Conservation (phyloP, 2,113 vertebrate genomes). For the Naja naja region DNA sequence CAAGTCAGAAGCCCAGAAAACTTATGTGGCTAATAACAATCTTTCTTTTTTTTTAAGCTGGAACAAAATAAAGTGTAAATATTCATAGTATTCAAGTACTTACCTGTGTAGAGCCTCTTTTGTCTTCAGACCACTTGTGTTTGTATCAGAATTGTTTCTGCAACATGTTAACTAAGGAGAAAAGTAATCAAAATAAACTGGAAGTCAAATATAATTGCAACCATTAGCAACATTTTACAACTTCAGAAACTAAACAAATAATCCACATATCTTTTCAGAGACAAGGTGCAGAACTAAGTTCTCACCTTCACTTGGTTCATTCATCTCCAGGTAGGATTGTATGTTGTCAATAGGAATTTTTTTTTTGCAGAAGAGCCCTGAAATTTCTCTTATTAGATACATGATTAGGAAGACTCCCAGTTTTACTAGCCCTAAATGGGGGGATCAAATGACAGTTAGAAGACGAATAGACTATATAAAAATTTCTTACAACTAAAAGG, state of each 20-base stretch:
- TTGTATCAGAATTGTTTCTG: slow-evolving; percentile 61
- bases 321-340: not conserved
- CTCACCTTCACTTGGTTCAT: not conserved
- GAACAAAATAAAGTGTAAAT: not conserved
- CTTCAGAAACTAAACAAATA: not conserved
- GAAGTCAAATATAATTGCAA: not conserved
- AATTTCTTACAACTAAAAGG: not conserved
- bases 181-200: not conserved
- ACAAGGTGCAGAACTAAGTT: not conserved
- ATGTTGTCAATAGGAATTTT: not conserved
- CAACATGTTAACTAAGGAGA: slow-evolving; percentile 27
- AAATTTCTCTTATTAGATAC: not conserved
- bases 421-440: not conserved
- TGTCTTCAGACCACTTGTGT: slow-evolving; percentile 59
- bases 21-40: not conserved
- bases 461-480: not conserved
- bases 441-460: not conserved
- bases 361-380: not conserved
- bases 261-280: not conserved
- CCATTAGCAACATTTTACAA: not conserved
- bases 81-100: not conserved
- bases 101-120: slow-evolving; percentile 65
- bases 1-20: not conserved
- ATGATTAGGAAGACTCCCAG: not conserved
- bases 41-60: not conserved